A percentile compares a stretch with the other conserved stretches of the same genome.
phyloP scores from a whole-genome alignment of 2,113 vertebrate genomes.

The Labeo rohita region DNA sequence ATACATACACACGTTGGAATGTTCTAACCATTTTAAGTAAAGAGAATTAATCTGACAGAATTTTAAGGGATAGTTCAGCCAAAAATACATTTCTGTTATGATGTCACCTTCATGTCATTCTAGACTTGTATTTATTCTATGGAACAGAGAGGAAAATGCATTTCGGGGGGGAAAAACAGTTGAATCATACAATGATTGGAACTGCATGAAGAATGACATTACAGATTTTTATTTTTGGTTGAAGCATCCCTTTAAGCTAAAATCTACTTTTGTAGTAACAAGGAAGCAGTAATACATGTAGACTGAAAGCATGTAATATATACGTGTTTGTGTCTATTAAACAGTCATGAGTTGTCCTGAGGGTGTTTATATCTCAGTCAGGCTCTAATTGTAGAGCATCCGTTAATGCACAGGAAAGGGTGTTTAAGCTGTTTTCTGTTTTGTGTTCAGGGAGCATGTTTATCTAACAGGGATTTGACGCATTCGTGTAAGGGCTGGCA shows the following conservation, averaged over 20 bases:
- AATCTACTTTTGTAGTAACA: neutral
- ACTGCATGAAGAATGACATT: neutral
- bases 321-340: neutral
- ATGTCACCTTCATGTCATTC: neutral
- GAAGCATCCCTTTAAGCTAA: neutral
- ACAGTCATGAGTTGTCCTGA: constrained; percentile 7
- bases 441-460: constrained; percentile 66
- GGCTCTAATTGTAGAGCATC: constrained; percentile 1
- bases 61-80: neutral
- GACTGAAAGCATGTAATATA: neutral
- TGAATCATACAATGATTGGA: neutral
- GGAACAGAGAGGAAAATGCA: neutral
- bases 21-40: neutral
- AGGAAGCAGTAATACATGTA: neutral
- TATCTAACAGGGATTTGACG: constrained; percentile 81
- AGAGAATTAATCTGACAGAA: neutral
- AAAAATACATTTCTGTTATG: neutral
- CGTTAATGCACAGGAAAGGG: neutral
- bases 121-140: neutral
- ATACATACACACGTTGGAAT: neutral
- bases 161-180: neutral
- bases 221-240: neutral
- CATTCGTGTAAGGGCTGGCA: constrained; percentile 80
- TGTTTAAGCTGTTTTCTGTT: neutral
- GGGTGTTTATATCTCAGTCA: neutral